Evolutionary conservation across 2,888 invertebrate species (phyloP).

Genomic region (Oscheius sp.): DNA sequence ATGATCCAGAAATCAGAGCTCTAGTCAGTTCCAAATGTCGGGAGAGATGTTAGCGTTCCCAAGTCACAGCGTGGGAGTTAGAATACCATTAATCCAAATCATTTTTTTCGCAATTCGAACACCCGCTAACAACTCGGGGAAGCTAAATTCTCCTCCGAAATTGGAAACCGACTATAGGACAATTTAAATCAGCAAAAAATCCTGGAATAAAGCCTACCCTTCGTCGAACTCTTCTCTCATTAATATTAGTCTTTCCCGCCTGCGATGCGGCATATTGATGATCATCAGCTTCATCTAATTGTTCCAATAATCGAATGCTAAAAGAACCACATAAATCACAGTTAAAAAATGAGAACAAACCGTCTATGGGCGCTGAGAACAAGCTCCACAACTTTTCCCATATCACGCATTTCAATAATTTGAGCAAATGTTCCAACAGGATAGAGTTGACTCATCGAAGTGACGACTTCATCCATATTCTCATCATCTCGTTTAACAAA

Average conservation of each 20-base stretch:
- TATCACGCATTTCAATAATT: conserved; percentile 88
- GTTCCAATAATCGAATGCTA: conserved; percentile 34
- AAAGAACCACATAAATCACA: neutral
- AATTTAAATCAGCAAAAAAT: neutral
- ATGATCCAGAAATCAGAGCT: no score
- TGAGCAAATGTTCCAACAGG: conserved; percentile 90
- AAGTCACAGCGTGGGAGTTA: no score
- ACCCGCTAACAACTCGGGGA: no score
- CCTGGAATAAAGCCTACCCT: neutral
- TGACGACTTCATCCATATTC: conserved; percentile 76
- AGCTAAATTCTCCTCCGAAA: no score
- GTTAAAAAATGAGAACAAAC: conserved; percentile 73
- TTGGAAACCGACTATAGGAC: no score
- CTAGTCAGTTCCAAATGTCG: no score
- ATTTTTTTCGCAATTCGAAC: no score
- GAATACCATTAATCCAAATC: no score
- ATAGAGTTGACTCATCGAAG: conserved; percentile 87
- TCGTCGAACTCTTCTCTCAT: conserved; percentile 25
- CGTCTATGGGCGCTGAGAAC: conserved; percentile 83
- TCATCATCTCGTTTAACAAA: conserved; percentile 92
- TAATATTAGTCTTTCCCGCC: conserved; percentile 17
- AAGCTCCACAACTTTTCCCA: conserved; percentile 86
- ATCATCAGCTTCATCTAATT: conserved; percentile 26
- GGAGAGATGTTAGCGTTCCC: no score
- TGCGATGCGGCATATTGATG: conserved; percentile 18